Conservation (phyloP, 2,113 vertebrate genomes). For the Propithecus coquereli region DNA sequence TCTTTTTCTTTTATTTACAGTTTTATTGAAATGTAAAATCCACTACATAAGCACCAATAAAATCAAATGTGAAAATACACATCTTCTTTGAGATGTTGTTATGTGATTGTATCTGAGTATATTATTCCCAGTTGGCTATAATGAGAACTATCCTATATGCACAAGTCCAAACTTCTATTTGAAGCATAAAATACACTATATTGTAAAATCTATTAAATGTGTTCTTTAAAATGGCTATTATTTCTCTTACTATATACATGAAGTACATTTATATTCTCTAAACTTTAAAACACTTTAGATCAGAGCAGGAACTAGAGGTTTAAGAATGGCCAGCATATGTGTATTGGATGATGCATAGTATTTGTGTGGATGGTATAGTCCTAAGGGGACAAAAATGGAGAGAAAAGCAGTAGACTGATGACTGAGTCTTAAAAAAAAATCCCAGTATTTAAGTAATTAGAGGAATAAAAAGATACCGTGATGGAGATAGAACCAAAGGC, state of each 20-base stretch:
- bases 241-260: background rate
- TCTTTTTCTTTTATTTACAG: constrained; percentile 36
- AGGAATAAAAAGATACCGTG: background rate
- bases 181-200: constrained; percentile 18
- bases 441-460: background rate
- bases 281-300: constrained; percentile 34
- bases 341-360: background rate
- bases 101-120: constrained; percentile 39
- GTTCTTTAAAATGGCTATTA: constrained; percentile 58
- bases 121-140: constrained; percentile 38
- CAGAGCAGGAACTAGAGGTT: background rate
- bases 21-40: constrained; percentile 60
- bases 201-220: constrained; percentile 45
- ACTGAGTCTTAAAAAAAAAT: background rate
- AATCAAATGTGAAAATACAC: constrained; percentile 50
- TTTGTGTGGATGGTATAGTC: background rate
- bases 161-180: constrained; percentile 37
- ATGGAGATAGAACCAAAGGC: background rate
- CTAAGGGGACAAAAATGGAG: background rate
- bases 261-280: background rate
- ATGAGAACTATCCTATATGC: constrained; percentile 17
- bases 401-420: background rate
- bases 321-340: background rate
- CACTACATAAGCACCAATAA: constrained; percentile 25
- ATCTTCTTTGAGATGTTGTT: constrained; percentile 41